Base-by-base conservation (phyloP, 2,113 vertebrate genomes). In the Catharus bicknelli region DNA sequence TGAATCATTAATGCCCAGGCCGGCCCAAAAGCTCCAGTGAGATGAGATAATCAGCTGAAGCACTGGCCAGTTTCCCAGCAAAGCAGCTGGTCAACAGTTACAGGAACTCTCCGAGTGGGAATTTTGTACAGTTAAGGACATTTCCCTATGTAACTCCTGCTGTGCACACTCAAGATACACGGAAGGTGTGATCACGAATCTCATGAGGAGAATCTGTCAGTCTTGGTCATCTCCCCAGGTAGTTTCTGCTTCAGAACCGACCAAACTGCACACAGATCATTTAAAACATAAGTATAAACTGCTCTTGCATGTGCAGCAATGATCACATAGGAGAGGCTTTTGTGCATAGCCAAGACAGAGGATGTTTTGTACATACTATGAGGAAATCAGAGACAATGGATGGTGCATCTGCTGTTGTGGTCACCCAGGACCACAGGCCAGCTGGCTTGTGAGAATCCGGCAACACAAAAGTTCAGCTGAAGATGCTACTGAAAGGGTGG, bases 261-360 rank as follows among this genome's bases (percentile, higher is more conserved):
- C 22, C 25, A 74, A 80, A 69, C 22, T 66, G 30, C 42, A 47
- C 0, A 1, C 0, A 53, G 36, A 16, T 32, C 0, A 26, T 77
- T 86, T 53, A 43, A 70, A 86, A 43, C 4, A 53, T 11, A 12
- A 14, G 17, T 18, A 63, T 40, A 81, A 81, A 78, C 18, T 67
- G 13, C 47, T 76, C 47, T 62, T 58, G 22, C 6, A 5, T 13
- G 23, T 11, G 64, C 27, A 81, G 55, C 86, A 88, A 47, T 9
- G 5, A 34, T 43, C 59, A 34, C 16, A 36, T 1, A 34, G 21
- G 14, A 53, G 27, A 76, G 45, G 43, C 1, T 86, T 69, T 63
- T 59, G 32, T 29, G 13, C 42, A 64, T 2, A 80, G 48, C 20
- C 22, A 69, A 59, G 45, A 20, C 25, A 64, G 42, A 73, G 29